Evolutionary conservation across 1,140 invertebrate species (phyloP).

Genomic region (Chelonus insularis): DNA sequence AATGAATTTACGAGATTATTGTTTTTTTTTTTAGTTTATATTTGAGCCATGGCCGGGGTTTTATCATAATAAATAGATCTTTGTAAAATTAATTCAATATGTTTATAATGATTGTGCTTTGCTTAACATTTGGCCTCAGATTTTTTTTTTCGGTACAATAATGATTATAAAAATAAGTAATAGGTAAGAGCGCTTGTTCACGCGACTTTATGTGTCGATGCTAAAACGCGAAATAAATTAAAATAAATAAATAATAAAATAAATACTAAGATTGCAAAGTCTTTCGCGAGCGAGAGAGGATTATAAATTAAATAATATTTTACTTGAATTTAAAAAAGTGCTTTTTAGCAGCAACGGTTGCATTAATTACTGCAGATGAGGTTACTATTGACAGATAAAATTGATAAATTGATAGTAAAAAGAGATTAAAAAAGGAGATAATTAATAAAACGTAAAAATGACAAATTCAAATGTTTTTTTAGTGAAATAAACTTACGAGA

Average conservation of each 20-base stretch:
- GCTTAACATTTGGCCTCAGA: conserved; percentile 16
- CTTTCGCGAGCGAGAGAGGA: not conserved
- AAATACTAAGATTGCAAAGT: conserved; percentile 3
- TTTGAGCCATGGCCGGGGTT: conserved; percentile 15
- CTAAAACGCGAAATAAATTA: conserved; percentile 4
- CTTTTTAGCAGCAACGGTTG: conserved; percentile 15
- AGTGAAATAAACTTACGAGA: conserved; percentile 22
- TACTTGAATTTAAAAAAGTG: conserved; percentile 24
- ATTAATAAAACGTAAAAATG: too few species aligned
- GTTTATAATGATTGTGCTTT: not conserved
- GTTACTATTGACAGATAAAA: conserved; percentile 7
- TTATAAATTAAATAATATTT: conserved; percentile 6
- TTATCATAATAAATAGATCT: not conserved
- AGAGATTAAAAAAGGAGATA: not conserved
- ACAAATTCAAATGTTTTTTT: conserved; percentile 10
- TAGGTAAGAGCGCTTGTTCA: conserved; percentile 22
- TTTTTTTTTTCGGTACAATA: conserved; percentile 4
- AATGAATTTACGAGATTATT: conserved; percentile 45
- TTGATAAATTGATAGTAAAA: not conserved
- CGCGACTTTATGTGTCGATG: conserved; percentile 19
- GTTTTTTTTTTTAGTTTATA: conserved; percentile 31
- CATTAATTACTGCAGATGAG: conserved; percentile 4
- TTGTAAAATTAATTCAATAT: not conserved
- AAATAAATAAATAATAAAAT: conserved; percentile 5
- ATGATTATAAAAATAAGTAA: conserved; percentile 14